Conservation (phyloP, 1,140 invertebrate genomes). For the Trichonephila clavipes region DNA sequence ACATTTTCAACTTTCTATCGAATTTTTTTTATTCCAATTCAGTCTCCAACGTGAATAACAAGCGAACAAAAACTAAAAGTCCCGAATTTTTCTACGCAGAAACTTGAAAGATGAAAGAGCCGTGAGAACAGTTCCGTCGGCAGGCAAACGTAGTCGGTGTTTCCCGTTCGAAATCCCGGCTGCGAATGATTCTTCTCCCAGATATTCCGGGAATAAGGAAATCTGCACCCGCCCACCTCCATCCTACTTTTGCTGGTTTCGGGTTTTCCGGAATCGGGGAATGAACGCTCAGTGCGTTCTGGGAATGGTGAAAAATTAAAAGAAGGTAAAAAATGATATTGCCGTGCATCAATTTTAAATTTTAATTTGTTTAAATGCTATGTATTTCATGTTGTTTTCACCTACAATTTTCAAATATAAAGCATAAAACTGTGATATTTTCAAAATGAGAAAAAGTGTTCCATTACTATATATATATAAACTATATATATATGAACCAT, state of each 20-base stretch:
- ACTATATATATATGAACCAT: no score
- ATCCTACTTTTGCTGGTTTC: constrained; percentile 24
- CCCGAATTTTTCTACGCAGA: not conserved
- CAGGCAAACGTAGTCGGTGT: not conserved
- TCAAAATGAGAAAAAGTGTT: no score
- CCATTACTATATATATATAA: no score
- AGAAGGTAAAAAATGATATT: not conserved
- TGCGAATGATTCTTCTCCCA: constrained; percentile 56
- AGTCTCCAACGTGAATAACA: no score
- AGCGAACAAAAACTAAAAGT: no score
- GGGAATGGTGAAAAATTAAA: not conserved
- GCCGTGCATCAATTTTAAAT: not conserved
- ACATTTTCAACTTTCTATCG: not conserved
- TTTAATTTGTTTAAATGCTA: no score
- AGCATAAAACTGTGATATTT: no score
- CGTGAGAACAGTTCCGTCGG: no score
- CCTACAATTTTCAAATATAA: no score
- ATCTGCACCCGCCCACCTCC: not conserved
- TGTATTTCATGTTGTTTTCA: no score
- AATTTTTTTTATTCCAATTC: not conserved
- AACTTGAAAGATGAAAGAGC: not conserved
- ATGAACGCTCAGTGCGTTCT: constrained; percentile 5
- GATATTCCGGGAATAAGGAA: constrained; percentile 48
- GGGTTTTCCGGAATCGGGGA: constrained; percentile 59
- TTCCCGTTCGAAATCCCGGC: constrained; percentile 68